phyloP scores from a whole-genome alignment of 2,888 invertebrate genomes.

The Drosophila quinaria region DNA sequence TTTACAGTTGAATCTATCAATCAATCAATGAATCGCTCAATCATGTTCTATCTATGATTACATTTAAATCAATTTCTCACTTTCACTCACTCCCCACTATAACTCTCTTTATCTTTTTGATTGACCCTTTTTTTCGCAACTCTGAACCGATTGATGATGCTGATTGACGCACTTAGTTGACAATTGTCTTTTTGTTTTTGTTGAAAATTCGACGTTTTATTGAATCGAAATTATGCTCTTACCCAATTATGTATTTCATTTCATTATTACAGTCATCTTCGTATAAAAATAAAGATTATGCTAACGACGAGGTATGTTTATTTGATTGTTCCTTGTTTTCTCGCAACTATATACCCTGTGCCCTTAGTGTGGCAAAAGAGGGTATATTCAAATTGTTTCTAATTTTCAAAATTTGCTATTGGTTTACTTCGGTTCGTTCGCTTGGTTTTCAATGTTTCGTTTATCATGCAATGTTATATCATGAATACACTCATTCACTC shows the following conservation, averaged over 20 bases:
- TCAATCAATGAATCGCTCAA: conserved; percentile 9
- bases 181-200: conserved; percentile 9
- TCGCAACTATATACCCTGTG: conserved; percentile 15
- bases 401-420: conserved; percentile 4
- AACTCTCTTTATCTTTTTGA: not conserved
- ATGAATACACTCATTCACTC: conserved; percentile 16
- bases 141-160: conserved; percentile 7
- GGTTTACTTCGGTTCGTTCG: conserved; percentile 8
- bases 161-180: conserved; percentile 22
- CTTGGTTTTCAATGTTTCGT: not conserved
- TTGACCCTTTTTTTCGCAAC: not conserved
- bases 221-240: conserved; percentile 57
- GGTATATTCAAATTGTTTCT: conserved; percentile 11
- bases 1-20: conserved; percentile 4
- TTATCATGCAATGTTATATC: conserved; percentile 5
- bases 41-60: conserved; percentile 7
- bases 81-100: not conserved
- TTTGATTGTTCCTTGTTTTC: conserved; percentile 44
- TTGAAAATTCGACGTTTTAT: conserved; percentile 14
- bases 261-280: conserved; percentile 78
- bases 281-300: conserved; percentile 76
- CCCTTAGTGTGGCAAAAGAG: conserved; percentile 11
- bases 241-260: conserved; percentile 64
- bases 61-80: conserved; percentile 2
- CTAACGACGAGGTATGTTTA: conserved; percentile 81